These are phyloP conservation scores for Patella ulyssiponensis DNA, from an alignment of 2,888 invertebrate genomes.

Conservation along the genomic window DNA sequence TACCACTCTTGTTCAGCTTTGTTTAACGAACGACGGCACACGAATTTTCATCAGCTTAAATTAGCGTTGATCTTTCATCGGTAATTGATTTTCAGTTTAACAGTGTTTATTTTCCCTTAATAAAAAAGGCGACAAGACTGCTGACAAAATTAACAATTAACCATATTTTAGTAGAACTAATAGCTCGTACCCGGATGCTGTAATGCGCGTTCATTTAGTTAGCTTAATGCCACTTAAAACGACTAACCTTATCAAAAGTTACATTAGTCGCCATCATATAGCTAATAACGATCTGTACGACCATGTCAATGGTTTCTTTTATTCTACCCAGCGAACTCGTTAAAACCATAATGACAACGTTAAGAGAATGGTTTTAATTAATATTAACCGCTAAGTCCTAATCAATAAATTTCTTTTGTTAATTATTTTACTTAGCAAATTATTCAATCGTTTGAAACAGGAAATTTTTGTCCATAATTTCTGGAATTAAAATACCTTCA, in stretches of 20 bases:
- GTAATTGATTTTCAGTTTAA: constrained; percentile 1
- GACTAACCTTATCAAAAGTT: background rate
- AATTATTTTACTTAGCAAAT: too few species aligned
- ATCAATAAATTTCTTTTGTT: too few species aligned
- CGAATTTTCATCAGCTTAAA: constrained; percentile 9
- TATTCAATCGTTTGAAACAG: too few species aligned
- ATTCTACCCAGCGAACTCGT: too few species aligned
- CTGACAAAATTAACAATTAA: background rate
- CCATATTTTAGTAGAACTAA: background rate
- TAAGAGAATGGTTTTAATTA: too few species aligned
- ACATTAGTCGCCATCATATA: background rate
- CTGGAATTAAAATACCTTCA: too few species aligned
- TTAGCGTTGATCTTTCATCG: background rate
- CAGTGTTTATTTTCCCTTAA: constrained; percentile 9
- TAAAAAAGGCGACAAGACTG: background rate
- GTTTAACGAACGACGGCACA: constrained; percentile 5
- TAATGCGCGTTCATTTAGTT: constrained; percentile 2
- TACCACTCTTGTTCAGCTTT: background rate
- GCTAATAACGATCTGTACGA: too few species aligned
- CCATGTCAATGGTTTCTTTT: too few species aligned
- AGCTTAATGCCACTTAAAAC: background rate
- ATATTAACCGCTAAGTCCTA: too few species aligned
- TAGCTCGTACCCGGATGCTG: background rate
- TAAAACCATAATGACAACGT: too few species aligned
- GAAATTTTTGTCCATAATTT: too few species aligned